These are phyloP conservation scores for Busseola fusca DNA, from an alignment of 2,888 invertebrate species.

Conservation along the genomic window DNA sequence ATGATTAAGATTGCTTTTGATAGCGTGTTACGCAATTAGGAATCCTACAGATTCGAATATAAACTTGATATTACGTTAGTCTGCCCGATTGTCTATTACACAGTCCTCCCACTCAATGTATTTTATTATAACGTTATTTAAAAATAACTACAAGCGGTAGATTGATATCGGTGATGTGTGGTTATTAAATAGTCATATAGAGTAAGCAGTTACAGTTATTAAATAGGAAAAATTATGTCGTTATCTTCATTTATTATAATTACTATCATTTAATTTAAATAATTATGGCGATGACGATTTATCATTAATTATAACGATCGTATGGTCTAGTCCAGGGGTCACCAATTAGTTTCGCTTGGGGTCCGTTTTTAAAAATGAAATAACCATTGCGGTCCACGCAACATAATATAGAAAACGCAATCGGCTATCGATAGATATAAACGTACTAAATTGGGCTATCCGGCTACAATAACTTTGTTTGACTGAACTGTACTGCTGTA, in stretches of 20 bases:
- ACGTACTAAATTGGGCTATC: too few species aligned
- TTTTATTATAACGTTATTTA: constrained; percentile 18
- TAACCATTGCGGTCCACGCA: too few species aligned
- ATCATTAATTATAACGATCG: constrained; percentile 9
- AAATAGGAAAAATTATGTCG: constrained; percentile 19
- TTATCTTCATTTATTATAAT: constrained; percentile 17
- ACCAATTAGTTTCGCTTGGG: too few species aligned
- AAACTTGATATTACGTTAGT: background rate
- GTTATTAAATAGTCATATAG: constrained; percentile 26
- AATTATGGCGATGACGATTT: constrained; percentile 10
- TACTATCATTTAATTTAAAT: constrained; percentile 22
- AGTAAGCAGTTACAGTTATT: constrained; percentile 14
- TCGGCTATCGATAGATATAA: too few species aligned
- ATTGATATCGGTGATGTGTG: constrained; percentile 31
- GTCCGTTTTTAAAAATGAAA: too few species aligned
- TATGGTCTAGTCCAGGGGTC: background rate
- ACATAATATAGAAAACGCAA: too few species aligned
- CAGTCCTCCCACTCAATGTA: background rate
- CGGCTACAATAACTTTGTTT: too few species aligned
- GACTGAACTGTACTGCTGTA: too few species aligned
- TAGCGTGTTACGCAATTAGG: background rate
- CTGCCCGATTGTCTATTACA: background rate
- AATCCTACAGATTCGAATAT: background rate
- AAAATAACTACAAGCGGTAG: constrained; percentile 34
- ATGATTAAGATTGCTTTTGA: background rate